Evolutionary conservation across 2,888 invertebrate genomes (phyloP).

Genomic region (Strigamia transsilvanica): DNA sequence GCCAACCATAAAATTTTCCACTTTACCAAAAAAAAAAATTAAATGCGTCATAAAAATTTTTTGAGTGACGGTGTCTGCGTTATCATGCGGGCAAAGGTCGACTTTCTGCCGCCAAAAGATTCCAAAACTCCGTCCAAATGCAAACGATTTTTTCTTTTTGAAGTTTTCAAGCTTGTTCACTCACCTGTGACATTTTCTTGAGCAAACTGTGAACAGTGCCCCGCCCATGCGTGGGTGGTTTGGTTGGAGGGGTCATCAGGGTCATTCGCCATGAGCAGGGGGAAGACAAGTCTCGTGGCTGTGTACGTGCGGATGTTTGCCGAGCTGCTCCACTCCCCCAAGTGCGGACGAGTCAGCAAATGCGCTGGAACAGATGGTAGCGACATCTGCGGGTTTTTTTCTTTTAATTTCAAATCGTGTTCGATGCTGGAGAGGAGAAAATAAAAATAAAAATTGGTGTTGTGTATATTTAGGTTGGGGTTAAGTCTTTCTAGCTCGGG

Average conservation of each 20-base stretch:
- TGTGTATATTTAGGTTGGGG: too few relatives aligned
- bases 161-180: not conserved
- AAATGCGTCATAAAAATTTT: too few relatives aligned
- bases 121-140: too few relatives aligned
- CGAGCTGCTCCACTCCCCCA: not conserved
- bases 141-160: too few relatives aligned
- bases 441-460: too few relatives aligned
- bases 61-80: too few relatives aligned
- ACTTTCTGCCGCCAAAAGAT: too few relatives aligned
- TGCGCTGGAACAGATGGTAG: not conserved
- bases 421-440: not conserved
- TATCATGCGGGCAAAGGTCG: too few relatives aligned
- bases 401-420: not conserved
- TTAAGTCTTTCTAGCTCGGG: too few relatives aligned
- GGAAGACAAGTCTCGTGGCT: not conserved
- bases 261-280: constrained; percentile 9
- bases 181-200: constrained; percentile 28
- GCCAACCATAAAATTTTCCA: not conserved
- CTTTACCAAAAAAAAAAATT: too few relatives aligned
- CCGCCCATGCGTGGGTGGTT: not conserved
- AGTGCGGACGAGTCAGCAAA: not conserved
- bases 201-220: not conserved
- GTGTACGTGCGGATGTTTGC: constrained; percentile 10
- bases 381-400: constrained; percentile 6
- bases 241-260: constrained; percentile 2